These are phyloP conservation scores for Lytechinus variegatus DNA, from an alignment of 35 echinoderm and acorn worm genomes.

Conservation along the genomic window DNA sequence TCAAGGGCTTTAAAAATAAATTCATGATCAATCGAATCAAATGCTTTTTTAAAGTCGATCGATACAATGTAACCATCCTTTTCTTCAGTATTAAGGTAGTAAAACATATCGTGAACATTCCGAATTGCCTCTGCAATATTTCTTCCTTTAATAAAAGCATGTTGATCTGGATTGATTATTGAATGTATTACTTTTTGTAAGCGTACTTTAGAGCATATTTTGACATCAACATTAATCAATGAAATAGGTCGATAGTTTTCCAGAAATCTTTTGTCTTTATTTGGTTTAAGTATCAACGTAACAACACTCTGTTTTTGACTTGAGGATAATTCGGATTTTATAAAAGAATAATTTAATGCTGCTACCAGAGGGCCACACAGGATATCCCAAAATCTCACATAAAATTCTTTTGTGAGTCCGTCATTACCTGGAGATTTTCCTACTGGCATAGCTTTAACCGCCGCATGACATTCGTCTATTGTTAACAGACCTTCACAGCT, in stretches of 20 bases:
- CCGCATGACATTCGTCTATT: too few relatives aligned
- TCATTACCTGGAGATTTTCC: background rate
- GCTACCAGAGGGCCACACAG: background rate
- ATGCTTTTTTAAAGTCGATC: background rate
- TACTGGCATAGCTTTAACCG: too few relatives aligned
- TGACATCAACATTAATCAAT: background rate
- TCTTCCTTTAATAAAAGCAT: background rate
- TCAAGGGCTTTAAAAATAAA: background rate
- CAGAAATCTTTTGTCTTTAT: background rate
- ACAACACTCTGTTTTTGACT: background rate
- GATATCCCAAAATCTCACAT: background rate
- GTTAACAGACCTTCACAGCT: too few relatives aligned
- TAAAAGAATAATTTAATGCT: background rate
- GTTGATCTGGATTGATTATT: background rate
- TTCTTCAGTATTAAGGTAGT: background rate
- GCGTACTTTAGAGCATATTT: background rate
- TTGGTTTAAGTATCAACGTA: background rate
- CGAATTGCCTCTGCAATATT: background rate
- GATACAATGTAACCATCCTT: background rate
- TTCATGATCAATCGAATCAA: background rate
- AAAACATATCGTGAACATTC: background rate
- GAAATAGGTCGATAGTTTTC: background rate
- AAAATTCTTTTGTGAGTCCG: background rate
- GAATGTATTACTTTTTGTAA: background rate
- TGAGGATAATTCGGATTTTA: background rate